A percentile compares a stretch with the other conserved stretches of the same genome.
phyloP scores from a whole-genome alignment of 2,888 invertebrate genomes.

The Muscina levida region DNA sequence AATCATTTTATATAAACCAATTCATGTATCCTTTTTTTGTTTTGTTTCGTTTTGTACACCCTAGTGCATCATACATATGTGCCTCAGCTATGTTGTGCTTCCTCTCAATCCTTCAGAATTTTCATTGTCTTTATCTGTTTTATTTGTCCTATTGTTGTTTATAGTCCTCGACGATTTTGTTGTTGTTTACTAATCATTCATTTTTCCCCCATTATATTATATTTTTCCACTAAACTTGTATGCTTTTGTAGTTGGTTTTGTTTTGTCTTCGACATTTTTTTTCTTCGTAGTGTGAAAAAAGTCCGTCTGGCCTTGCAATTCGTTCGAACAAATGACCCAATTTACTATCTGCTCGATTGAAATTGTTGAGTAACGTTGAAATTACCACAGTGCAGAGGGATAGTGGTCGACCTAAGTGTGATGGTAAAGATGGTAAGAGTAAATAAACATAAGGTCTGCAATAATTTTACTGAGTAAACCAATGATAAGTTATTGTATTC shows the following conservation, averaged over 20 bases:
- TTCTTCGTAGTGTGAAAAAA: background rate
- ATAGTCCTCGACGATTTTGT: background rate
- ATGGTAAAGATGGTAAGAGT: too few relatives aligned
- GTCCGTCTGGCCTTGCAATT: constrained; percentile 34
- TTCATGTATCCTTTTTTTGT: too few relatives aligned
- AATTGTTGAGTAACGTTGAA: background rate
- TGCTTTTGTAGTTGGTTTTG: background rate
- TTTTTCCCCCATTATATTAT: constrained; percentile 8
- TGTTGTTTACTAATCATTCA: constrained; percentile 23
- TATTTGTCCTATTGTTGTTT: background rate
- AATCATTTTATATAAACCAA: too few relatives aligned
- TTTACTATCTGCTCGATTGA: background rate
- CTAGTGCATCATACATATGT: too few relatives aligned
- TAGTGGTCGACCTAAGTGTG: too few relatives aligned
- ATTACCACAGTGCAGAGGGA: too few relatives aligned
- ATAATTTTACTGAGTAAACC: too few relatives aligned
- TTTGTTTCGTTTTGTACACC: too few relatives aligned
- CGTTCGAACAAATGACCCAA: constrained; percentile 11
- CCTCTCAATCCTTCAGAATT: too few relatives aligned
- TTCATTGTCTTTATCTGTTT: background rate
- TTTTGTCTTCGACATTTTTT: background rate
- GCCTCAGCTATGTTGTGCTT: too few relatives aligned
- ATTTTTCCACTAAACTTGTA: constrained; percentile 1
- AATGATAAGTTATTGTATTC: too few relatives aligned
- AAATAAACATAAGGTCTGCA: too few relatives aligned